Percentiles rank a stretch among this genome's conserved stretches.
Evolutionary conservation across 2,888 invertebrate genomes (phyloP).

Genomic region (Amblyjoppa fuscipennis): DNA sequence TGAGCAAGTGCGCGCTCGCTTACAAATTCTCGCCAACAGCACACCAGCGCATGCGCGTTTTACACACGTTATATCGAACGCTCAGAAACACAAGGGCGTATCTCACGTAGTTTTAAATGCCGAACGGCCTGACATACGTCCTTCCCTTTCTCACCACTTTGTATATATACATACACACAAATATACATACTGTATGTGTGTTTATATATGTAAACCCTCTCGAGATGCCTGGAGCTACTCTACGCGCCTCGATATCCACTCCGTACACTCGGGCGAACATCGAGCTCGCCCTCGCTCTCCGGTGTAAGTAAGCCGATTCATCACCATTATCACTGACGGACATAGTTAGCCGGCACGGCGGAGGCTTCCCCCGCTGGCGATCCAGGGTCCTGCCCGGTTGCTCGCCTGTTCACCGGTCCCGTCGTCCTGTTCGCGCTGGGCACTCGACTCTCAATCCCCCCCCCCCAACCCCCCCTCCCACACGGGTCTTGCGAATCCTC

Average conservation of each 20-base stretch:
- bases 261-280: constrained; percentile 47
- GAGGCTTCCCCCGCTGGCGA: constrained; percentile 73
- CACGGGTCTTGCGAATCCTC: constrained; percentile 32
- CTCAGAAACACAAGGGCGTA: too few species aligned
- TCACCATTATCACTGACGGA: constrained; percentile 82
- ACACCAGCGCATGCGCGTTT: constrained; percentile 1
- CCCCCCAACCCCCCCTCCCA: not conserved
- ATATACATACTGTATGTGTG: not conserved
- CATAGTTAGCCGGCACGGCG: constrained; percentile 75
- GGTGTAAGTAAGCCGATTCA: constrained; percentile 78
- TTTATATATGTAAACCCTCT: constrained; percentile 24
- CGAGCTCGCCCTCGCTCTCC: constrained; percentile 55
- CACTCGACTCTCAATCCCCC: constrained; percentile 41
- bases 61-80: too few species aligned
- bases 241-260: constrained; percentile 64
- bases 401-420: constrained; percentile 51
- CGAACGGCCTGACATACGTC: too few species aligned
- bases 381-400: constrained; percentile 48
- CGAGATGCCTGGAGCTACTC: constrained; percentile 59
- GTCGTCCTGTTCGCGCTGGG: constrained; percentile 44
- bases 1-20: constrained; percentile 33
- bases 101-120: too few species aligned
- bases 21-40: constrained; percentile 29
- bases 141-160: too few species aligned
- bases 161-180: not conserved